phyloP scores from a whole-genome alignment of 2,888 invertebrate species.

The Cabera pusaria region DNA sequence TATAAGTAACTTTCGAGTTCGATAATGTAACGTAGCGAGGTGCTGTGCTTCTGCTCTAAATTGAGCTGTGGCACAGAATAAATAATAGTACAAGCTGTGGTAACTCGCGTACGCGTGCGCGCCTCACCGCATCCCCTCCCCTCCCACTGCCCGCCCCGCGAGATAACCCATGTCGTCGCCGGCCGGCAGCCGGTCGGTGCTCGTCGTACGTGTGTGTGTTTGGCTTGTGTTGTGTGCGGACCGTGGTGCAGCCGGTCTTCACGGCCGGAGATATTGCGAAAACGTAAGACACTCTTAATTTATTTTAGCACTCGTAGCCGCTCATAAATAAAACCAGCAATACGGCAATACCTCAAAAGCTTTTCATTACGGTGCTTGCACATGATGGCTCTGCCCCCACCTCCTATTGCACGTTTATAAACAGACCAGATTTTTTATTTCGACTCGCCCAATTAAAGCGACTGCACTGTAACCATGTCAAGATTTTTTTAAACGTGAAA shows the following conservation, averaged over 20 bases:
- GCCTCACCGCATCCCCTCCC: slow-evolving; percentile 10
- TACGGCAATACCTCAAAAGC: no score
- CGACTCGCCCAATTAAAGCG: slow-evolving; percentile 11
- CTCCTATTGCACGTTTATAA: no score
- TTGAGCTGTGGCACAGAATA: no score
- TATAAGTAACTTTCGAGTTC: no score
- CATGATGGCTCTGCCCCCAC: no score
- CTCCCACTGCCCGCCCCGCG: slow-evolving; percentile 11
- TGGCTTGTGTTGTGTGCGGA: slow-evolving; percentile 28
- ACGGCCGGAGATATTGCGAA: slow-evolving; percentile 22
- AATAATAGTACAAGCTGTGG: no score
- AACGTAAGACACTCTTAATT: slow-evolving; percentile 25
- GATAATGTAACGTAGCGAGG: no score
- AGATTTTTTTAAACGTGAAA: slow-evolving; percentile 18
- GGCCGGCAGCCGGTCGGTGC: slow-evolving; percentile 33
- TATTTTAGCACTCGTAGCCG: slow-evolving; percentile 4
- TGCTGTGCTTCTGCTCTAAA: no score
- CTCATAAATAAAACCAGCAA: neutral
- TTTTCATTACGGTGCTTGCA: no score
- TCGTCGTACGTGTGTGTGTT: slow-evolving; percentile 30
- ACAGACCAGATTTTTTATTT: slow-evolving; percentile 12
- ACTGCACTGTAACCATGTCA: slow-evolving; percentile 5
- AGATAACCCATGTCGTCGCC: slow-evolving; percentile 29
- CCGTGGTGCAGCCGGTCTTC: slow-evolving; percentile 26
- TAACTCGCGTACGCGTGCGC: slow-evolving; percentile 11